A percentile compares a stretch with the other conserved stretches of the same genome.
Evolutionary conservation across 2,113 vertebrate species (phyloP).

Genomic region (Ploceus nigricollis): DNA sequence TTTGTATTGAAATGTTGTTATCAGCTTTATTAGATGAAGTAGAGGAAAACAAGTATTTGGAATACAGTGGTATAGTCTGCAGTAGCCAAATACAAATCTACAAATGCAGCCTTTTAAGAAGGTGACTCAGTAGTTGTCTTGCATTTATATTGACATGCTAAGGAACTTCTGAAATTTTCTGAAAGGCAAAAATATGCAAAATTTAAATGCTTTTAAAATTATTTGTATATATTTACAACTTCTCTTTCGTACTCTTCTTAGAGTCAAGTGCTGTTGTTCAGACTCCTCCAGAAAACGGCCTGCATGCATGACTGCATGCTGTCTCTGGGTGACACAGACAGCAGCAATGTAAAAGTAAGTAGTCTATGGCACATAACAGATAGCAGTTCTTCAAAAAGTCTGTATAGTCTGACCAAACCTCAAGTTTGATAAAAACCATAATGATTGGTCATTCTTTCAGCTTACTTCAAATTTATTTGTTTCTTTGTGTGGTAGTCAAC

Average conservation of each 20-base stretch:
- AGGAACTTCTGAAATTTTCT: neutral
- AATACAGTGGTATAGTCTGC: neutral
- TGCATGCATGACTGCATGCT: neutral
- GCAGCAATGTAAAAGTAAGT: neutral
- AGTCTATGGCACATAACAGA: neutral
- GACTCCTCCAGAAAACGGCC: neutral
- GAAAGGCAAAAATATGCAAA: neutral
- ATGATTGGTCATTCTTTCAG: neutral
- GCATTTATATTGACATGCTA: neutral
- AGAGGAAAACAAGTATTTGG: neutral
- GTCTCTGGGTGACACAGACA: neutral
- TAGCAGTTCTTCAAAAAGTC: neutral
- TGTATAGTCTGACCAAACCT: neutral
- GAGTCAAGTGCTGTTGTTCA: neutral
- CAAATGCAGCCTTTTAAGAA: neutral
- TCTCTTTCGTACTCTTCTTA: neutral
- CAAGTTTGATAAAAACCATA: neutral
- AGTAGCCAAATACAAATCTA: neutral
- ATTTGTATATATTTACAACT: neutral
- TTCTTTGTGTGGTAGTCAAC: neutral
- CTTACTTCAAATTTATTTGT: neutral
- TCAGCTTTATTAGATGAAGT: neutral
- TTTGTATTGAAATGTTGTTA: neutral
- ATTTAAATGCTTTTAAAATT: neutral
- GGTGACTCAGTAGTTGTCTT: neutral